A percentile compares a stretch with the other conserved stretches of the same genome.
These are phyloP conservation scores for Clunio marinus DNA, from an alignment of 2,888 invertebrate species.

Conservation along the genomic window DNA sequence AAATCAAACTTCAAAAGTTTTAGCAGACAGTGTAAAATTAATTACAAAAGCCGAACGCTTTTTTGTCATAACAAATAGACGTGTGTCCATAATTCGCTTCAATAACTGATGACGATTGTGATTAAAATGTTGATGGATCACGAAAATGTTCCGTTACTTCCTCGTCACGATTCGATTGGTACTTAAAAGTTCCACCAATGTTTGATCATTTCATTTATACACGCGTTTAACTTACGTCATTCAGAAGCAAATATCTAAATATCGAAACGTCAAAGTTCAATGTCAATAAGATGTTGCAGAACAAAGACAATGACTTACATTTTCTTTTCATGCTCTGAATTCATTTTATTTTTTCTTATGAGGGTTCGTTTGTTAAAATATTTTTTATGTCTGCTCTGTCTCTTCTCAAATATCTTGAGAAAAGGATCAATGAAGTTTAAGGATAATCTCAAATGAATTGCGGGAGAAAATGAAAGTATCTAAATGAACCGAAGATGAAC, in stretches of 20 bases:
- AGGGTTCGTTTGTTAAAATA: too few relatives aligned
- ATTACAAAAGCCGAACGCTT: neutral
- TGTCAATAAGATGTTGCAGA: conserved; percentile 13
- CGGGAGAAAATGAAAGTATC: too few relatives aligned
- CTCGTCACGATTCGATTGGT: neutral
- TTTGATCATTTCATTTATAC: neutral
- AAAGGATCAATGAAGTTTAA: too few relatives aligned
- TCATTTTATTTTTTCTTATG: too few relatives aligned
- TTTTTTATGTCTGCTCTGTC: too few relatives aligned
- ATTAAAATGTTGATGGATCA: neutral
- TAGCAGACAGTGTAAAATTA: too few relatives aligned
- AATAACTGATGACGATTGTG: too few relatives aligned
- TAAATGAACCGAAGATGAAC: too few relatives aligned
- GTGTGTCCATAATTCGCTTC: conserved; percentile 5
- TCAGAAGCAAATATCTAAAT: neutral
- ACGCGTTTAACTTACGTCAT: neutral
- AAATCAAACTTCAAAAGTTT: neutral
- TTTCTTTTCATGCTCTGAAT: neutral
- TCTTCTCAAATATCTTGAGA: too few relatives aligned
- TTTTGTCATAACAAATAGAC: neutral
- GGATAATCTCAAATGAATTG: too few relatives aligned
- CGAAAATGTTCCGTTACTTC: conserved; percentile 2
- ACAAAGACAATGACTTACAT: conserved; percentile 7
- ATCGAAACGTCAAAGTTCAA: conserved; percentile 8
- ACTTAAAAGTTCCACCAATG: too few relatives aligned